Conservation (phyloP, 2,797 vertebrate genomes). For the Malacoraja senta region DNA sequence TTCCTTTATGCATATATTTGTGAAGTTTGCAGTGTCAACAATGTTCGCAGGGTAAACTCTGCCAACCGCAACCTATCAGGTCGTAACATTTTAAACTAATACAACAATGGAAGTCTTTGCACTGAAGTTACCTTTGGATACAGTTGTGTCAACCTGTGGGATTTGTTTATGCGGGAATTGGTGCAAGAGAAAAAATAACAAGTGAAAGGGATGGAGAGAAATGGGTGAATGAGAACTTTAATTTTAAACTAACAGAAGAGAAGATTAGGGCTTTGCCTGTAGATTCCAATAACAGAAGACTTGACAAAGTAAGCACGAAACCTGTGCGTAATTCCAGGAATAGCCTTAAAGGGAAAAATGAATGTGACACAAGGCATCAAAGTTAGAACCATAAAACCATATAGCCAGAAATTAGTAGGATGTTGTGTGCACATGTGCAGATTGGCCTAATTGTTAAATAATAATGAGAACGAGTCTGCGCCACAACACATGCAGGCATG, state of each 20-base stretch:
- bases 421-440: neutral
- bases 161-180: neutral
- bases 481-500: neutral
- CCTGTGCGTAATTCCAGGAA: neutral
- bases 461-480: neutral
- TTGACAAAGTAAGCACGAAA: neutral
- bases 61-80: neutral
- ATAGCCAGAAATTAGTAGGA: neutral
- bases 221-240: neutral
- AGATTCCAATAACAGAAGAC: neutral
- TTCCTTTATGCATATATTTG: neutral
- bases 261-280: neutral
- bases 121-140: neutral
- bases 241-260: neutral
- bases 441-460: neutral
- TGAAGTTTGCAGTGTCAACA: neutral
- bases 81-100: neutral
- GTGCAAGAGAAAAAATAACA: neutral
- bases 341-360: neutral
- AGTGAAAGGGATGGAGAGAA: neutral
- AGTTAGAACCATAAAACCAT: neutral
- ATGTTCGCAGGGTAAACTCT: neutral
- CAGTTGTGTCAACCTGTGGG: neutral
- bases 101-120: neutral
- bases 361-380: neutral